phyloP scores from a whole-genome alignment of 2,797 vertebrate genomes.

The Enteromius argenteus region DNA sequence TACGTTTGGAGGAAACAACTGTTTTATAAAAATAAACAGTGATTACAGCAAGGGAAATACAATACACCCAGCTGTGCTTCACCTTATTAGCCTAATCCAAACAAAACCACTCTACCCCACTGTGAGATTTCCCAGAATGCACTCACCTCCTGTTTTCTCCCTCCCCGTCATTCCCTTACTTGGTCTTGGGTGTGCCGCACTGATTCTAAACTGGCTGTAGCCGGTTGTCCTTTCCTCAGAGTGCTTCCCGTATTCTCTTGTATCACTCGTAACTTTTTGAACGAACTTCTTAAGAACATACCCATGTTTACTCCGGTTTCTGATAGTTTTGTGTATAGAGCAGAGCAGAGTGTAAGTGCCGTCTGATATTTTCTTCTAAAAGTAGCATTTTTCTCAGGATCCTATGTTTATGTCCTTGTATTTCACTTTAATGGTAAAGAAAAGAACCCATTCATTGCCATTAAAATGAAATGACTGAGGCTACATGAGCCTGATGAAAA shows the following conservation, averaged over 20 bases:
- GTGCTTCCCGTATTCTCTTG: background rate
- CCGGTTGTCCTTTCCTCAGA: conserved; percentile 28
- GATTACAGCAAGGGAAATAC: conserved; percentile 13
- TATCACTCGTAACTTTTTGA: background rate
- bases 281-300: conserved; percentile 21
- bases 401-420: too few species aligned
- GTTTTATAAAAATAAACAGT: conserved; percentile 36
- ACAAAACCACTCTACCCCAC: conserved; percentile 34
- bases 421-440: too few species aligned
- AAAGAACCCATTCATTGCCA: too few species aligned
- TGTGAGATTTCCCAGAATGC: conserved; percentile 49
- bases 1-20: conserved; percentile 15
- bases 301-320: background rate
- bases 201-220: conserved; percentile 44
- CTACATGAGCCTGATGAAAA: too few species aligned
- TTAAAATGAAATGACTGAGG: too few species aligned
- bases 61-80: background rate
- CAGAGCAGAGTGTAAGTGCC: background rate
- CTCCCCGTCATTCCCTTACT: conserved; percentile 33
- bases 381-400: too few species aligned
- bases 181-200: conserved; percentile 28
- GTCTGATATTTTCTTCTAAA: too few species aligned
- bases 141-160: conserved; percentile 2
- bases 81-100: conserved; percentile 21
- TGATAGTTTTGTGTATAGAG: background rate